Conservation (phyloP, 2,797 vertebrate genomes). For the Onychomys arenicola region DNA sequence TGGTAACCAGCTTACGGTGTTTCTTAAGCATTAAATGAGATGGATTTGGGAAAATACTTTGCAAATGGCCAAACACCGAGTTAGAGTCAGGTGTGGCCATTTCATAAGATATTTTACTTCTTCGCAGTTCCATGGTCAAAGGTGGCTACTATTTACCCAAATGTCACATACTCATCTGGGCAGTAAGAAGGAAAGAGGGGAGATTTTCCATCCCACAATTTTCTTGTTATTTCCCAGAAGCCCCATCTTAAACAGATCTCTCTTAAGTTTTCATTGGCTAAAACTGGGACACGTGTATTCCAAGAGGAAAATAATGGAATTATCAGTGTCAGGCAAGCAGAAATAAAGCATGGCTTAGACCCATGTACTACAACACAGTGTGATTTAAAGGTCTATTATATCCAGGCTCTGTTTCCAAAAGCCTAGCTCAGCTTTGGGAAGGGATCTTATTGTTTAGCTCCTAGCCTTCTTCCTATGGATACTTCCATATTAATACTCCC, state of each 20-base stretch:
- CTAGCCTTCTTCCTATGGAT: background rate
- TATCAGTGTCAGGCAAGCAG: background rate
- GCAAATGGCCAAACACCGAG: background rate
- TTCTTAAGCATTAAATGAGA: slow-evolving; percentile 46
- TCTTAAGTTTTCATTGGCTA: background rate
- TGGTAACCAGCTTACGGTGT: slow-evolving; percentile 1
- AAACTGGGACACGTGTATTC: background rate
- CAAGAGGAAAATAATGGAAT: background rate
- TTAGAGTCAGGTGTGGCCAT: background rate
- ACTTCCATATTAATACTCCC: background rate
- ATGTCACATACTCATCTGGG: background rate
- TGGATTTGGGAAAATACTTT: slow-evolving; percentile 17
- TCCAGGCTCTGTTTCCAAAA: background rate
- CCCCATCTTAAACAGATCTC: background rate
- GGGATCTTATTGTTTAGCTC: background rate
- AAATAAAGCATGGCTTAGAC: background rate
- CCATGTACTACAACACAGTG: background rate
- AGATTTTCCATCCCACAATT: background rate
- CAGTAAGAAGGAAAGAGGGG: background rate
- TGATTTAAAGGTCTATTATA: background rate
- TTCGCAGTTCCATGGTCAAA: background rate
- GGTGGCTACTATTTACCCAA: background rate
- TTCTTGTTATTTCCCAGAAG: background rate
- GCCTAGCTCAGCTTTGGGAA: background rate
- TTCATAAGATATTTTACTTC: background rate